Base-by-base conservation (phyloP, 1,140 invertebrate genomes). In the Sinella curviseta region DNA sequence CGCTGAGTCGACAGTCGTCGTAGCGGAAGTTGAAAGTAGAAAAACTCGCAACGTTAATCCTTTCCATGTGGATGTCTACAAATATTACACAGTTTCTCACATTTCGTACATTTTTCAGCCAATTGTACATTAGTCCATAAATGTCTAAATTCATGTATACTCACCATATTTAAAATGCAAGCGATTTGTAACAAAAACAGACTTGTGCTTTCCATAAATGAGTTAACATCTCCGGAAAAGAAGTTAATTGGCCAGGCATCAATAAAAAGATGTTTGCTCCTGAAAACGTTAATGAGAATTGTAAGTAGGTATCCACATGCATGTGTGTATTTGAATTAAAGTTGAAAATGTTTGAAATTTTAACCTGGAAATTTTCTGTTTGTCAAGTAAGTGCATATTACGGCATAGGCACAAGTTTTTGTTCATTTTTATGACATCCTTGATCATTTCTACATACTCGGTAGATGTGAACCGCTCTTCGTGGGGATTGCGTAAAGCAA, bases 171-270 rank as follows among this genome's bases (percentile, higher is more conserved):
- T 24, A 99, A 91, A 78, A 99, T 98, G 84, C 97, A 98, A 0
- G 97, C 96, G 70, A 99, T 86, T 87, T 99, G 98, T 84, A 99
- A 91, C 90, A 98, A 94, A 87, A 99, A 99, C 74, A 99, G 89
- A 82, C 92, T 96, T 55, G 92, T 95, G 84, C 92, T 93, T 77
- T 95, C 94, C 86, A 95, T 95, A 1, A 91, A 90, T 14, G 77
- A 84, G 85, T 94, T 92, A 78, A 92, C 90, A 83, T 92, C 90
- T 0, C 90, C 90, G 4, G 94, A 89, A 80, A 96, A 91, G 80
- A 96, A 92, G 85, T 98, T 96, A 0, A 97, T 92, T 14, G 97
- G 95, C 97, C 97, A 99, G 17, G 99, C 96, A 88, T 99, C 98
- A 78, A 99, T 97, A 86, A 93, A 97, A 82, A 91, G 91, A 30